Base-by-base conservation (phyloP, 1,140 invertebrate species). In the Asbolus verrucosus region DNA sequence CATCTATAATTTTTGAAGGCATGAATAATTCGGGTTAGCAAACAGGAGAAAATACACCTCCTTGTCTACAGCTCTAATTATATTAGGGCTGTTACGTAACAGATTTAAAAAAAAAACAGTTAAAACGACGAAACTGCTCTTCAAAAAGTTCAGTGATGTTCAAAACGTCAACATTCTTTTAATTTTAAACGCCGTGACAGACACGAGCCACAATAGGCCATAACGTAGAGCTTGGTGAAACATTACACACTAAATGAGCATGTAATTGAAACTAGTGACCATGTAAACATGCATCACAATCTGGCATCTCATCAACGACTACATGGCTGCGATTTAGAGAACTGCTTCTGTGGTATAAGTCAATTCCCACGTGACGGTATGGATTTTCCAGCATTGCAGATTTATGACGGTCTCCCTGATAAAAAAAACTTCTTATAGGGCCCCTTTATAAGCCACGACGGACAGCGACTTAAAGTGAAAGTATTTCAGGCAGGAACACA, bases 221-320 rank as follows among this genome's bases (percentile, higher is more conserved):
- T 19, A 36, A 5, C 8, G 21, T 15, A 50, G 13, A 24, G 60
- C 30, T 36, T 24, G 15, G 18, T 36, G 15, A 36, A 41, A 31
- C 60, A 62, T 62, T 62, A 62, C 18, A 62, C 60, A 62, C 30
- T n/a, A 62, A 21, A 62, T 62, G 60, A 62, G 60, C 60, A 62
- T 62, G 60, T 62, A 62, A 62, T 62, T 62, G 60, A 41, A 62
- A 41, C 60, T 41, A 62, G 15, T 62, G 36, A 41, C 31, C 60
- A 41, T 62, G 60, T 62, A 62, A 62, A 62, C 60, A 62, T 62
- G 60, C 36, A 62, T 62, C 60, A 62, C 36, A 41, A 62, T 62
- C 60, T 62, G 60, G 60, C 31, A 62, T 62, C 31, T 62, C 60
- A 62, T 41, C 31, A 62, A 27, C 46, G 21, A 21, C 46, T 21